Base-by-base conservation (phyloP, 2,888 invertebrate species). In the Coronaproctus castanopsis region DNA sequence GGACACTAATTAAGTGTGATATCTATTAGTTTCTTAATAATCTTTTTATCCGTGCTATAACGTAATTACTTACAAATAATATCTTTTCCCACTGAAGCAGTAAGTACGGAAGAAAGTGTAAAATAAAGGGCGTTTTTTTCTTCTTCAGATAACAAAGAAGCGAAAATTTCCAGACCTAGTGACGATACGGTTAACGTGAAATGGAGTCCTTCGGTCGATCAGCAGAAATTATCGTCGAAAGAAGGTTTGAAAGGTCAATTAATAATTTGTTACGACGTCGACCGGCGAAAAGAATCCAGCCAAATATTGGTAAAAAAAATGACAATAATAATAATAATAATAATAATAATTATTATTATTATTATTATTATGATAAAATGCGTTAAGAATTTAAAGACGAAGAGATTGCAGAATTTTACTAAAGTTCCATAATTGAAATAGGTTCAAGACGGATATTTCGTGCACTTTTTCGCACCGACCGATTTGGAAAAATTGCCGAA, bases 381-480 rank as follows among this genome's bases (percentile, higher is more conserved):
- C n/a, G n/a, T n/a, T n/a, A n/a, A n/a, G n/a, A n/a, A n/a, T n/a
- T n/a, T n/a, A n/a, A n/a, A n/a, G n/a, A n/a, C n/a, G n/a, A n/a
- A n/a, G n/a, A n/a, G n/a, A n/a, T n/a, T n/a, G n/a, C n/a, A n/a
- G n/a, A n/a, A n/a, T n/a, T n/a, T n/a, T n/a, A n/a, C n/a, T n/a
- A n/a, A n/a, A n/a, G n/a, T n/a, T n/a, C n/a, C n/a, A n/a, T n/a
- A n/a, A 60, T 21, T 36, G 61, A 64, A 70, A 2, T 67, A 80
- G 75, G 75, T 81, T 1, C 78, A 79, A 66, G 79, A 80, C 63
- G 83, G 83, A 0, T 83, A 83, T 70, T 85, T 85, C 70, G 81
- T 83, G 1, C 84, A 85, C 67, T 83, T 83, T 72, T 82, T 83
- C 69, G 78, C 83, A 10, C 84, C 85, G 0, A 69, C 71, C 2